phyloP scores from a whole-genome alignment of 2,113 vertebrate genomes.

The Capreolus pygargus region DNA sequence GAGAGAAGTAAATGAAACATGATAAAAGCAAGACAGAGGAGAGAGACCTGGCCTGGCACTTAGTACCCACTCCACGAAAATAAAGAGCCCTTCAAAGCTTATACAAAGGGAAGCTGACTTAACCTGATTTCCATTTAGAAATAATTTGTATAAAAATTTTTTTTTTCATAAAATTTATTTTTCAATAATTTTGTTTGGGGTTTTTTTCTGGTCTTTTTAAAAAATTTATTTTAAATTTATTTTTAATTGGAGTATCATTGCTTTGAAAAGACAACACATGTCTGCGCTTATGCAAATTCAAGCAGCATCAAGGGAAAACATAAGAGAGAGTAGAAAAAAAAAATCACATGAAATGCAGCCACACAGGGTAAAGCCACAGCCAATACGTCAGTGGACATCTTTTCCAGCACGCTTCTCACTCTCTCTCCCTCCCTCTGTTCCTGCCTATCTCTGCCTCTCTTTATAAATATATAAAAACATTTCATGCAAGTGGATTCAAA shows the following conservation, averaged over 20 bases:
- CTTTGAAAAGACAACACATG: background rate
- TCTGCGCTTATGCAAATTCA: background rate
- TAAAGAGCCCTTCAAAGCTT: background rate
- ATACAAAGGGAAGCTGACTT: background rate
- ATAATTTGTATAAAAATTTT: background rate
- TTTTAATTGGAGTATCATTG: background rate
- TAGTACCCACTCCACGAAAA: accelerated
- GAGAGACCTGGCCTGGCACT: accelerated
- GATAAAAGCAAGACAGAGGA: too few relatives aligned
- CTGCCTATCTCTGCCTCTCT: constrained; percentile 29
- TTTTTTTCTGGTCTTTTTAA: background rate
- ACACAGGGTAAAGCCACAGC: accelerated
- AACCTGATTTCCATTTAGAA: background rate
- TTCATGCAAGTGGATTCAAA: constrained; percentile 58
- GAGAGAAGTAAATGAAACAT: accelerated
- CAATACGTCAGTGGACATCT: background rate
- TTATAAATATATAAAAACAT: constrained; percentile 59
- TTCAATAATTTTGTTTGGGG: background rate
- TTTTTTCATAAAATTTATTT: background rate
- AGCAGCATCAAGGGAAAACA: background rate
- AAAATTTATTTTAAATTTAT: background rate
- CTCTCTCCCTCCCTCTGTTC: background rate
- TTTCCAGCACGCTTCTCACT: background rate
- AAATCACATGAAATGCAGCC: background rate
- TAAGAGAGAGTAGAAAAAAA: background rate